Evolutionary conservation across 2,113 vertebrate species (phyloP).

Genomic region (Melozone crissalis): DNA sequence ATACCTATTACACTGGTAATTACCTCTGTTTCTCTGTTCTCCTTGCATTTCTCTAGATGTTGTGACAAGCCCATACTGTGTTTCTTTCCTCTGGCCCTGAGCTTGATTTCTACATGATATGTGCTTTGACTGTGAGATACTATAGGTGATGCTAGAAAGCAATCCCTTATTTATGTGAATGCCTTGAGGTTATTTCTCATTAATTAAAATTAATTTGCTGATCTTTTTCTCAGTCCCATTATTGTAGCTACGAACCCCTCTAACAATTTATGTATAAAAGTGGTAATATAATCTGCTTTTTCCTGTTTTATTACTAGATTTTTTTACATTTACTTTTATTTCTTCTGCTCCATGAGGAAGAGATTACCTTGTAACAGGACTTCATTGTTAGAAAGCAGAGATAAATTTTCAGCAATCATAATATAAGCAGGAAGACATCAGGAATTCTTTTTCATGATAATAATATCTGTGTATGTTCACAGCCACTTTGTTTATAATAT

Average conservation of each 20-base stretch:
- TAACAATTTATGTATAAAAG: background rate
- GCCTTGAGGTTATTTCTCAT: background rate
- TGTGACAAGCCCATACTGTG: background rate
- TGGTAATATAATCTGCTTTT: background rate
- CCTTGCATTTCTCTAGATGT: background rate
- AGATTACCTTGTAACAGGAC: background rate
- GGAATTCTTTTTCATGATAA: background rate
- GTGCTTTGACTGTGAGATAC: background rate
- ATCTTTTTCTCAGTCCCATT: background rate
- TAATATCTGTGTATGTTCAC: background rate
- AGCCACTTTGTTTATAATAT: background rate
- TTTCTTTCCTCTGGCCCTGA: background rate
- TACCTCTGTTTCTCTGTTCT: background rate
- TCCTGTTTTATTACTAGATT: background rate
- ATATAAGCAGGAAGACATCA: background rate
- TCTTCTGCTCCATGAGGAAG: background rate
- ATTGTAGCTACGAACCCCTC: background rate
- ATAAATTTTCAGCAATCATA: background rate
- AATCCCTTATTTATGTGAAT: background rate
- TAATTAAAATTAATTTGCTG: background rate
- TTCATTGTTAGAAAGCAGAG: background rate
- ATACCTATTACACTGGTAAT: background rate
- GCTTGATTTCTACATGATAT: background rate
- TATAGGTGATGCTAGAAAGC: background rate
- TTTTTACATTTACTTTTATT: slow-evolving; percentile 16